Evolutionary conservation across 2,888 invertebrate genomes (phyloP), one percentile per base, ranked within the genome.

Genomic region (Eupelmus urozonus): DNA sequence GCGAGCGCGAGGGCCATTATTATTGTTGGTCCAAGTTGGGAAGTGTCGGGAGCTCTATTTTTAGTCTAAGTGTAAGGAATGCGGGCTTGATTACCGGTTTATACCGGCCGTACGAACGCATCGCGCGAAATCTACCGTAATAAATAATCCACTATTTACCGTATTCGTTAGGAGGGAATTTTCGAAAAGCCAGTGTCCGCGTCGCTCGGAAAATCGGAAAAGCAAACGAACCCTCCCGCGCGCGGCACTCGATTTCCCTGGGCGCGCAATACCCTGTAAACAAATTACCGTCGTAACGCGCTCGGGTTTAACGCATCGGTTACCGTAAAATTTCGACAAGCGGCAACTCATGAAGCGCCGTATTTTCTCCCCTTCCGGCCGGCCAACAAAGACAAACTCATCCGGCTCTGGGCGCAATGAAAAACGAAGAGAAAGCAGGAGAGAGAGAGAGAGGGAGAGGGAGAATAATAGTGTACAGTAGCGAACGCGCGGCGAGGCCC

Each of bases 261-360:
- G 27, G 16, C 29, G 20, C 29, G 29, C 18, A 66, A 34, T 27
- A 34, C 34, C n/a, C 29, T 1, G 29, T 34, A 53, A 67, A 29
- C 55, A 53, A 67, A 53, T 67, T 65, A 65, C 25, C 65, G 51
- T 45, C 51, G 49, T 51, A 51, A 65, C 51, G 20, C 65, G 45
- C 23, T 65, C 65, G 25, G 40, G 29, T 20, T 34, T 53, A 40
- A 20, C 53, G 51, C 67, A 34, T 40, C 51, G 49, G 53, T 66
- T 11, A 25, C 66, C 53, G 34, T 55, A 69, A 69, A 67, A 69
- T 57, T 69, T 69, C 40, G 42, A 29, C 69, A 42, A 57, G 29
- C 20, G 51, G 66, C 27, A 57, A 57, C 57, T 57, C 69, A 40
- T 69, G 57, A 69, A 69, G 42, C 27, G 25, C 57, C n/a, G 69